These are phyloP conservation scores for Anthonomus grandis DNA, from an alignment of 1,140 invertebrate genomes.

Conservation along the genomic window DNA sequence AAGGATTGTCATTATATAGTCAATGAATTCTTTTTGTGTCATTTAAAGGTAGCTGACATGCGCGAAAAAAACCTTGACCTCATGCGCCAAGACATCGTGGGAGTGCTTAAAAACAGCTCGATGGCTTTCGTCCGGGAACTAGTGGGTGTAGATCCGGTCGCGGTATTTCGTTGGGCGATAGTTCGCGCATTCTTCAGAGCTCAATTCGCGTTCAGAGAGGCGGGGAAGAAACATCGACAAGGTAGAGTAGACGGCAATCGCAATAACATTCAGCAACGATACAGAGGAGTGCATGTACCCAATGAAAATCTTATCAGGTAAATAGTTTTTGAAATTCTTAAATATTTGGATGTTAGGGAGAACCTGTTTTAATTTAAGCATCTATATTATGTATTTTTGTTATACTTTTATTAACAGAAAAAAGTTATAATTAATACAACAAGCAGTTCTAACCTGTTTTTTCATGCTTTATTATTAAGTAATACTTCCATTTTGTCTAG, in stretches of 20 bases:
- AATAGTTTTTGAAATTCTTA: not conserved
- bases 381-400: no score
- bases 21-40: no score
- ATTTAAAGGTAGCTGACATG: slow-evolving; percentile 72
- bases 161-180: slow-evolving; percentile 93
- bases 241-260: slow-evolving; percentile 61
- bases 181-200: slow-evolving; percentile 85
- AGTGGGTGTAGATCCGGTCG: slow-evolving; percentile 90
- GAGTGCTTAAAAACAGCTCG: slow-evolving; percentile 89
- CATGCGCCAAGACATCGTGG: slow-evolving; percentile 90
- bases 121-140: slow-evolving; percentile 90
- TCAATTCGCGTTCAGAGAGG: slow-evolving; percentile 88
- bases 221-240: slow-evolving; percentile 69
- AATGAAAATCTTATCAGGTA: slow-evolving; percentile 59
- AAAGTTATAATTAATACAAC: no score
- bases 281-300: slow-evolving; percentile 63
- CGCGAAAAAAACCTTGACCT: slow-evolving; percentile 94
- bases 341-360: no score
- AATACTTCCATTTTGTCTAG: no score
- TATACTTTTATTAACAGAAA: no score
- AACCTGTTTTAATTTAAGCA: no score
- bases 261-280: slow-evolving; percentile 46
- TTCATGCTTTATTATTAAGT: no score
- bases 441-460: no score
- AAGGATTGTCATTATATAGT: no score